A percentile compares a stretch with the other conserved stretches of the same genome.
Conservation (phyloP, 2,888 invertebrate genomes). For the Oscheius myriophilus region DNA sequence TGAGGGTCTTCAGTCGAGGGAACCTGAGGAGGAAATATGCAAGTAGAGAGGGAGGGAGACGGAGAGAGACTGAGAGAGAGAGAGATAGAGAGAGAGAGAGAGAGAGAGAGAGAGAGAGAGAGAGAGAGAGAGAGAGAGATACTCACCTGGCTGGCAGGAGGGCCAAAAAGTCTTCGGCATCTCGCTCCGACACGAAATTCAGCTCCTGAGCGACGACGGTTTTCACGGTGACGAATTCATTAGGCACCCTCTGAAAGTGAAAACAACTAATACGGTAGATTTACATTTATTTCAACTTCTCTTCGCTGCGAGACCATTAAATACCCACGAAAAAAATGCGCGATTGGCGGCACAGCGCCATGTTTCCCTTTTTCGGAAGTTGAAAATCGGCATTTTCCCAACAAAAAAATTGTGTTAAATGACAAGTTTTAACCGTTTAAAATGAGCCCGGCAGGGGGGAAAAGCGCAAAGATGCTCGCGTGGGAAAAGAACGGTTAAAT, state of each 20-base stretch:
- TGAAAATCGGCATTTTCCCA: no score
- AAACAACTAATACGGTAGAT: no score
- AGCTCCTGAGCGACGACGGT: constrained; percentile 40
- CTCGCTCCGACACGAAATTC: constrained; percentile 36
- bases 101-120: constrained; percentile 38
- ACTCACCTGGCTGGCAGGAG: constrained; percentile 36
- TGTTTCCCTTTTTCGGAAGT: no score
- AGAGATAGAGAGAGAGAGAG: not conserved
- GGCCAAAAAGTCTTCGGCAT: constrained; percentile 44
- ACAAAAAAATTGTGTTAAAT: no score
- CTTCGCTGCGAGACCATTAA: no score
- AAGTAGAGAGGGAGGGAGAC: constrained; percentile 2
- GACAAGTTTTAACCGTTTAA: no score
- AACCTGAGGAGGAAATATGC: constrained; percentile 32
- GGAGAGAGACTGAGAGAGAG: constrained; percentile 35
- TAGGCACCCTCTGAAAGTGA: constrained; percentile 25
- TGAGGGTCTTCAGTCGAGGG: constrained; percentile 39
- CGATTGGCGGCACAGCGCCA: no score
- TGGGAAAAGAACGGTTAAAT: no score
- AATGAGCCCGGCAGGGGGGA: no score
- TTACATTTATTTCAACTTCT: no score
- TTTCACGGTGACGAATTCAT: constrained; percentile 44
- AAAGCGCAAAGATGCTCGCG: no score
- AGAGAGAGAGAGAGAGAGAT: not conserved
- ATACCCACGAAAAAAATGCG: no score